phyloP scores from a whole-genome alignment of 2,797 vertebrate species.

The Cottoperca gobio region DNA sequence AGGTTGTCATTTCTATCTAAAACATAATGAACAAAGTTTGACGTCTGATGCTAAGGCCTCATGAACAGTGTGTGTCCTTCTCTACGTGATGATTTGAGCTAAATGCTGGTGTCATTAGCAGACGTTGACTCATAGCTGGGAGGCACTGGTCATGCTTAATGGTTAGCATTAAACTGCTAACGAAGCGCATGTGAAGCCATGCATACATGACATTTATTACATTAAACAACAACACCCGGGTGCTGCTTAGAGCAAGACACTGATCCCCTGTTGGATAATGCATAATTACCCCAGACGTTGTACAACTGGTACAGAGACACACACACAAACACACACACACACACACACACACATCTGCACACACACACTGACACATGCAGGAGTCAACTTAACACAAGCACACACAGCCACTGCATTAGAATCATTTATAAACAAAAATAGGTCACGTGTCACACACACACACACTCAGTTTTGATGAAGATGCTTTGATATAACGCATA shows the following conservation, averaged over 20 bases:
- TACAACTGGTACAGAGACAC: constrained; percentile 46
- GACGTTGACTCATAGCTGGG: constrained; percentile 73
- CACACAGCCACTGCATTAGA: not conserved
- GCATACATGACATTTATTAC: constrained; percentile 88
- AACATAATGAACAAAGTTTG: too few relatives aligned
- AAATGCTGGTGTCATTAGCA: constrained; percentile 81
- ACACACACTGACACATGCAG: not conserved
- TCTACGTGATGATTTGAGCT: constrained; percentile 67
- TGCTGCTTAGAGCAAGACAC: constrained; percentile 76
- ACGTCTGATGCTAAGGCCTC: constrained; percentile 17
- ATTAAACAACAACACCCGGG: constrained; percentile 83
- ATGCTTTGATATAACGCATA: not conserved
- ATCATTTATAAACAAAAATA: constrained; percentile 16
- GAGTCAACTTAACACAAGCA: constrained; percentile 15
- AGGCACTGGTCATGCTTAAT: constrained; percentile 76
- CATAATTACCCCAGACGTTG: constrained; percentile 74
- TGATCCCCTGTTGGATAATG: constrained; percentile 72
- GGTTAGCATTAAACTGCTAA: constrained; percentile 79
- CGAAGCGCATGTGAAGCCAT: constrained; percentile 84
- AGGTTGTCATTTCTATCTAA: too few relatives aligned
- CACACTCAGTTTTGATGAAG: not conserved
- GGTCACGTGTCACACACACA: not conserved
- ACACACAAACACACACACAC: constrained; percentile 5
- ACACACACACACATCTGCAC: not conserved
- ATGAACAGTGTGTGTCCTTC: constrained; percentile 33